A percentile compares a stretch with the other conserved stretches of the same genome.
These are phyloP conservation scores for Rotaria magnacalcarata DNA, from an alignment of 2,888 invertebrate species.

Conservation along the genomic window DNA sequence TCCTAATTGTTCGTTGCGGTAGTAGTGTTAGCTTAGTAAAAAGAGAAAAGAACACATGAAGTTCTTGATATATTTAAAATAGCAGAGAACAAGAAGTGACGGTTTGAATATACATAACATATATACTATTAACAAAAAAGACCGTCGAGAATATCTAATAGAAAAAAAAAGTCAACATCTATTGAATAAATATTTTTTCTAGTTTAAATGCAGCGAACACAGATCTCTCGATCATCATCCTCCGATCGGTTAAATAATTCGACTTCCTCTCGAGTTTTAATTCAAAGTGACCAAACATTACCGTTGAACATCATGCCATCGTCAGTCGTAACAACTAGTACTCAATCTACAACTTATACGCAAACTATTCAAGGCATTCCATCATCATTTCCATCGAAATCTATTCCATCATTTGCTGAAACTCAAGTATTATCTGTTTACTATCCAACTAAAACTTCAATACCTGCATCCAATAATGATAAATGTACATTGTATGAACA, in stretches of 20 bases:
- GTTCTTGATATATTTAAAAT: background rate
- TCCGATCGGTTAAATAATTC: background rate
- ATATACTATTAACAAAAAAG: background rate
- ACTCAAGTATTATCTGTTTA: constrained; percentile 27
- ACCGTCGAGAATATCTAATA: background rate
- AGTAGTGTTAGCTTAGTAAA: background rate
- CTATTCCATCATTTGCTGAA: constrained; percentile 25
- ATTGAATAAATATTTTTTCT: background rate
- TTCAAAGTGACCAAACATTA: background rate
- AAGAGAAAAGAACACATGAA: background rate
- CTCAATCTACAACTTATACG: background rate
- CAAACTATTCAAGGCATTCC: background rate
- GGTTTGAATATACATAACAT: background rate
- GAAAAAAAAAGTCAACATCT: too few species aligned
- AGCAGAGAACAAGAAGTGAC: background rate
- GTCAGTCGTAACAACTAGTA: background rate
- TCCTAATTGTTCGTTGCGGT: background rate
- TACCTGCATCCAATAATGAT: background rate
- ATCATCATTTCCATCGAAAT: background rate
- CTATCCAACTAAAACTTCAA: background rate
- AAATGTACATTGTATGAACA: constrained; percentile 32
- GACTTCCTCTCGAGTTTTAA: background rate
- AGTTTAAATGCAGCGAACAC: background rate
- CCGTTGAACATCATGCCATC: background rate
- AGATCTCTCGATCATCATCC: background rate